These are phyloP conservation scores for Carcharodon carcharias DNA, from an alignment of 2,797 vertebrate genomes.

Conservation along the genomic window DNA sequence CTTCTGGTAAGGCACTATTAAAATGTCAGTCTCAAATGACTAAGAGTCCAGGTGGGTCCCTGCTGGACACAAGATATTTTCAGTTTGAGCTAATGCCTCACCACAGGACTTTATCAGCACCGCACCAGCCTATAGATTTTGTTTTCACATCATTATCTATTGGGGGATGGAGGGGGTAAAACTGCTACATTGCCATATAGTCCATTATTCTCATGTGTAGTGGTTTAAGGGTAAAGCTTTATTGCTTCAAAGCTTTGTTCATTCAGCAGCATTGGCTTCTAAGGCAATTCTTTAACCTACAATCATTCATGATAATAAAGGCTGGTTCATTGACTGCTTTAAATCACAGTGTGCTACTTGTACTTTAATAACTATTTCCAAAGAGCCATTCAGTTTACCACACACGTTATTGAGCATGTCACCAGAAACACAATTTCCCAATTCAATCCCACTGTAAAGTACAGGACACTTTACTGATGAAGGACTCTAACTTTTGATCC, in stretches of 20 bases:
- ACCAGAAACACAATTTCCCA: background rate
- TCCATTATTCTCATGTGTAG: background rate
- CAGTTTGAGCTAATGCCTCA: conserved; percentile 74
- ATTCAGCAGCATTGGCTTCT: conserved; percentile 13
- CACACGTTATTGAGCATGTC: background rate
- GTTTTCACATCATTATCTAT: background rate
- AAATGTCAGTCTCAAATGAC: conserved; percentile 76
- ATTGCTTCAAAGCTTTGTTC: background rate
- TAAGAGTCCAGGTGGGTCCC: conserved; percentile 68
- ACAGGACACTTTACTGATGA: background rate
- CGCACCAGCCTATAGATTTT: background rate
- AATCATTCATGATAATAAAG: conserved; percentile 20
- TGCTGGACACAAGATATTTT: conserved; percentile 67
- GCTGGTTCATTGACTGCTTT: background rate
- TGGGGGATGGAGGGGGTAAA: background rate
- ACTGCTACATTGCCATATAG: background rate
- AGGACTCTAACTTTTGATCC: background rate
- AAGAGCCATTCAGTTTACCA: background rate
- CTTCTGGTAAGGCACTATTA: conserved; percentile 80
- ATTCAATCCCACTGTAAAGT: background rate
- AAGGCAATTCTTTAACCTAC: conserved; percentile 1
- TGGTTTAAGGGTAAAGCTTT: conserved; percentile 19
- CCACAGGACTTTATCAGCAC: conserved; percentile 49
- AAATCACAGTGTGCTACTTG: background rate
- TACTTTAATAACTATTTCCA: conserved; percentile 26